Evolutionary conservation across 1,140 invertebrate genomes (phyloP), one percentile per base, ranked within the genome.

Genomic region (Chrysomallon squamiferum): DNA sequence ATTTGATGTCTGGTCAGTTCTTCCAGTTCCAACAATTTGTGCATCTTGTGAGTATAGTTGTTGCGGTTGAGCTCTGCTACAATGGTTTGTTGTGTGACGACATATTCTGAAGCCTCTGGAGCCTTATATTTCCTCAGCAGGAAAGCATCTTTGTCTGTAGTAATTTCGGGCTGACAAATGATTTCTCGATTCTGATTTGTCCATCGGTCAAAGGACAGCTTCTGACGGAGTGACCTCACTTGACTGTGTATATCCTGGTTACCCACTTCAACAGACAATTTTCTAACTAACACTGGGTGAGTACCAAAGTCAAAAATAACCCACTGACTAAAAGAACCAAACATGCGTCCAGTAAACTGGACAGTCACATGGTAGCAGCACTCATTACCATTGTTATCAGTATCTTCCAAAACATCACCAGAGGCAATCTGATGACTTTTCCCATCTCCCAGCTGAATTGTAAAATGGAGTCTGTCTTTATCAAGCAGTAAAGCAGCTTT

Each of bases 41-140:
- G 80, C 82, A 85, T 84, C 64, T 79, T 84, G 43, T 76, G 75
- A 11, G 71, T 66, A 57, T 85, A 85, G 71, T 84, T 85, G 69
- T 83, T 73, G 13, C 70, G 60, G 56, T 84, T 84, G 1, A 84
- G 68, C 60, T 76, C 75, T 1, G 60, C 65, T 7, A 60, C 50
- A 7, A 82, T 62, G 35, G 66, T 75, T 62, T 81, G 63, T 54
- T 75, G 73, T 9, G 76, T 81, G 29, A 83, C 68, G n/a, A 81
- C 73, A 59, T 38, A 69, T 18, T 76, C 74, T 7, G 72, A 62
- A 4, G 76, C 73, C 0, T 59, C 41, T 5, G 81, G 78, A 35
- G 74, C 71, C 59, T 80, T 81, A 69, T 83, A 81, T 30, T 73
- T 69, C 9, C 59, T 57, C 20, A 76, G 65, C 38, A 81, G 25